Evolutionary conservation across 2,113 vertebrate genomes (phyloP).

Genomic region (Amphilophus citrinellus): DNA sequence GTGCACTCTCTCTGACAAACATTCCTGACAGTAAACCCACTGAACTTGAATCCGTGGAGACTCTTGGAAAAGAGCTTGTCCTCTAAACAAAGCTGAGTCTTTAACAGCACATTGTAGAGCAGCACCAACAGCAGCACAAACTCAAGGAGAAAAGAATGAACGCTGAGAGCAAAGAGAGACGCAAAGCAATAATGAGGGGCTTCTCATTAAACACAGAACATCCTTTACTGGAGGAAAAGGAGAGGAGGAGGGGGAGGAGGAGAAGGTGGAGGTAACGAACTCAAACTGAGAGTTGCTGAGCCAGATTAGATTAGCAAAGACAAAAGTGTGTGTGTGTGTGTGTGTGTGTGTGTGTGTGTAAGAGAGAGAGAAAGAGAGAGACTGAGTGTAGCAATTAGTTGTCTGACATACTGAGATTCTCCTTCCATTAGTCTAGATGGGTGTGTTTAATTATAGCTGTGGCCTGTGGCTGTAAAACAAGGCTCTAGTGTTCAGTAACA

Average conservation of each 20-base stretch:
- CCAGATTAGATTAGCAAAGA: conserved; percentile 57
- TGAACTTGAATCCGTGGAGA: not conserved
- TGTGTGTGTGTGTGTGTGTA: conserved; percentile 24
- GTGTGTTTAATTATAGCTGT: conserved; percentile 57
- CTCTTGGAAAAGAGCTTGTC: not conserved
- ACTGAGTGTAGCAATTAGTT: conserved; percentile 62
- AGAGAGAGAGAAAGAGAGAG: not conserved
- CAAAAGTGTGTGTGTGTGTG: conserved; percentile 26
- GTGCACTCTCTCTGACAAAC: not conserved
- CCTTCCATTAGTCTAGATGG: conserved; percentile 62
- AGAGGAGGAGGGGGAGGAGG: conserved; percentile 17
- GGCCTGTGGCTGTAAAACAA: conserved; percentile 58
- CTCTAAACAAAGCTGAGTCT: conserved; percentile 35
- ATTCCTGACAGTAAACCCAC: not conserved
- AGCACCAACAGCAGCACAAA: conserved; percentile 10
- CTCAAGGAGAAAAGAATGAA: conserved; percentile 18
- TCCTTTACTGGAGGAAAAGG: conserved; percentile 37
- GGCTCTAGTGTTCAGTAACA: conserved; percentile 5
- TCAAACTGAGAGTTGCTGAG: conserved; percentile 41
- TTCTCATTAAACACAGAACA: conserved; percentile 56
- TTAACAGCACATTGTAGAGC: not conserved
- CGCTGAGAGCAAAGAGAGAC: conserved; percentile 41
- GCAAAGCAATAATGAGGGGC: conserved; percentile 48
- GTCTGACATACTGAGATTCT: conserved; percentile 53
- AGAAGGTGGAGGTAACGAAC: conserved; percentile 31